A percentile compares a stretch with the other conserved stretches of the same genome.
Conservation (phyloP, 2,888 invertebrate species). For the Coelinius sp. region DNA sequence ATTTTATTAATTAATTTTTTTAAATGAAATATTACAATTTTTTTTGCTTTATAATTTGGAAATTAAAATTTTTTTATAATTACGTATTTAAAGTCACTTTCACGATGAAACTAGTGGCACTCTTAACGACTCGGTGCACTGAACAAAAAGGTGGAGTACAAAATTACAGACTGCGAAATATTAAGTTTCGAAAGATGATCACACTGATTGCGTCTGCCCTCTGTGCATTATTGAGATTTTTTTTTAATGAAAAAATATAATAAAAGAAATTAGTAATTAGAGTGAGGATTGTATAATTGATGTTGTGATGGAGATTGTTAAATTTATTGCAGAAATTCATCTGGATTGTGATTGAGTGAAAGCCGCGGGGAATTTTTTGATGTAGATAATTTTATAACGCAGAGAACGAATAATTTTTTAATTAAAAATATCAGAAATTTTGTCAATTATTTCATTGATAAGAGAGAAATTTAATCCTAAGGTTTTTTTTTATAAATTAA, state of each 20-base stretch:
- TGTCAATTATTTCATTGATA: no score
- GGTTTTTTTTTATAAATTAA: no score
- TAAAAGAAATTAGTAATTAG: not conserved
- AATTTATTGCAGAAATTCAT: not conserved
- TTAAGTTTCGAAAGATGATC: slow-evolving; percentile 21
- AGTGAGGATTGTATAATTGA: not conserved
- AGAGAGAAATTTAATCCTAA: no score
- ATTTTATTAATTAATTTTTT: no score
- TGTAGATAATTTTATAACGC: no score
- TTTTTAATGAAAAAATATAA: not conserved
- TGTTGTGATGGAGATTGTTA: not conserved
- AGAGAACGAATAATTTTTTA: no score
- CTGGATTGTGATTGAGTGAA: no score
- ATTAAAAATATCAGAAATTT: no score
- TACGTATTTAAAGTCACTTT: slow-evolving; percentile 20
- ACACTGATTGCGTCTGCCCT: slow-evolving; percentile 6
- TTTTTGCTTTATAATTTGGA: not conserved
- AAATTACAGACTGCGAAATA: slow-evolving; percentile 22
- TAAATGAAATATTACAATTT: no score
- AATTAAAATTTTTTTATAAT: slow-evolving; percentile 12
- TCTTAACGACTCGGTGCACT: slow-evolving; percentile 22
- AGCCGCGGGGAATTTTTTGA: no score
- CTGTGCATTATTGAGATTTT: slow-evolving; percentile 10
- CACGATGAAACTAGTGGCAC: slow-evolving; percentile 16
- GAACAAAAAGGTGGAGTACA: not conserved